These are phyloP conservation scores for Lacerta viridis DNA, from an alignment of 2,797 vertebrate genomes.

Conservation along the genomic window DNA sequence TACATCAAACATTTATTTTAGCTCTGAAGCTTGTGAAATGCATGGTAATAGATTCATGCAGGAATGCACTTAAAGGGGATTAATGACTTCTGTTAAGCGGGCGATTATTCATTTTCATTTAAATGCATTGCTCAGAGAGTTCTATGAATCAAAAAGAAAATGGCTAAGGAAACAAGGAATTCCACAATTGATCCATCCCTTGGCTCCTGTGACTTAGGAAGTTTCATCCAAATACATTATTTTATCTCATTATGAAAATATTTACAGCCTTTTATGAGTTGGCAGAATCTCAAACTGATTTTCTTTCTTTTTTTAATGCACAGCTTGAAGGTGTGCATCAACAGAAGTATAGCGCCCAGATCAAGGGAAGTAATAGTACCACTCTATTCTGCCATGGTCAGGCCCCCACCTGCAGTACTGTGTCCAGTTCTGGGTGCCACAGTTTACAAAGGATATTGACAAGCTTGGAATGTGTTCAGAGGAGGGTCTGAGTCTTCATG, in stretches of 20 bases:
- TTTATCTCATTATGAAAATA: neutral
- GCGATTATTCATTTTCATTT: conserved; percentile 73
- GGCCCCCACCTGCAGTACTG: no score
- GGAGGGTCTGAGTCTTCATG: no score
- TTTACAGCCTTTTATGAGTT: accelerated
- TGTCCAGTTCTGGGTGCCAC: no score
- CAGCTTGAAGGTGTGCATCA: neutral
- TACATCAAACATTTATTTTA: conserved; percentile 71
- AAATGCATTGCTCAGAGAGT: conserved; percentile 51
- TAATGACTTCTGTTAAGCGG: conserved; percentile 62
- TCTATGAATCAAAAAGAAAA: neutral
- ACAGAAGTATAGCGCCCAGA: neutral
- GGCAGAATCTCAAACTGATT: neutral
- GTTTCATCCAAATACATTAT: neutral
- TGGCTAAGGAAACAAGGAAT: conserved; percentile 21
- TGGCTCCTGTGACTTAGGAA: conserved; percentile 12
- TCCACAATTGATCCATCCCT: conserved; percentile 48
- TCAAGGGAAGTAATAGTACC: no score
- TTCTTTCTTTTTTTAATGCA: neutral
- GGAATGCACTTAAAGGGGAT: conserved; percentile 55
- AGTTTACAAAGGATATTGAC: no score
- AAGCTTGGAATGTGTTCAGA: no score
- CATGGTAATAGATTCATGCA: conserved; percentile 71
- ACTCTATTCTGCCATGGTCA: no score
- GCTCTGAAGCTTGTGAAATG: conserved; percentile 69